Percentiles rank a stretch among this genome's conserved stretches.
Evolutionary conservation across 2,888 invertebrate species (phyloP).

Genomic region (Lithosia quadra): DNA sequence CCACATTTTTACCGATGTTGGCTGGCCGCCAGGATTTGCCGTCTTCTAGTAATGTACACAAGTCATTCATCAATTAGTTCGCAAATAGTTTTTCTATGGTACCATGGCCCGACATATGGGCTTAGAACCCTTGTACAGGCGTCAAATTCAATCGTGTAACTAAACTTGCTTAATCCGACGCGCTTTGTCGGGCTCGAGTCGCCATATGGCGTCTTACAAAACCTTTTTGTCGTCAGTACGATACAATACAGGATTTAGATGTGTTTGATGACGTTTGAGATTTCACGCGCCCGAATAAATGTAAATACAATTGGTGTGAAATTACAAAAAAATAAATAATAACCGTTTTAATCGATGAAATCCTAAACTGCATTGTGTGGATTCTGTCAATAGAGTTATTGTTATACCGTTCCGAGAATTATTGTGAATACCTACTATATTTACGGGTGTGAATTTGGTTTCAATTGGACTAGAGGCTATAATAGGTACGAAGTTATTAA

Average conservation of each 20-base stretch:
- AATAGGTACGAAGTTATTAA: too few species aligned
- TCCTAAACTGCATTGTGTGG: conserved; percentile 51
- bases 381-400: conserved; percentile 49
- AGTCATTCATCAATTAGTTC: conserved; percentile 67
- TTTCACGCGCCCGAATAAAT: conserved; percentile 68
- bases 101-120: conserved; percentile 43
- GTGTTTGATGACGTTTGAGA: conserved; percentile 74
- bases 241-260: conserved; percentile 74
- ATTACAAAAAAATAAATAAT: conserved; percentile 67
- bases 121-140: conserved; percentile 49
- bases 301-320: conserved; percentile 75
- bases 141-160: conserved; percentile 73
- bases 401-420: conserved; percentile 31
- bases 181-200: conserved; percentile 62
- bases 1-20: conserved; percentile 34
- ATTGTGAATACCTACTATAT: conserved; percentile 33
- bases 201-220: conserved; percentile 83
- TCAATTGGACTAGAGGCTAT: too few species aligned
- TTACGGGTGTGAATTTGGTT: conserved; percentile 30
- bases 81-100: conserved; percentile 61
- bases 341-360: conserved; percentile 64
- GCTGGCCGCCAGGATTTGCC: conserved; percentile 40
- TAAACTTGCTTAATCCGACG: conserved; percentile 73
- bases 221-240: conserved; percentile 61
- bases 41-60: conserved; percentile 47